Evolutionary conservation across 1,140 invertebrate genomes (phyloP).

Genomic region (Neodiprion pinetum): DNA sequence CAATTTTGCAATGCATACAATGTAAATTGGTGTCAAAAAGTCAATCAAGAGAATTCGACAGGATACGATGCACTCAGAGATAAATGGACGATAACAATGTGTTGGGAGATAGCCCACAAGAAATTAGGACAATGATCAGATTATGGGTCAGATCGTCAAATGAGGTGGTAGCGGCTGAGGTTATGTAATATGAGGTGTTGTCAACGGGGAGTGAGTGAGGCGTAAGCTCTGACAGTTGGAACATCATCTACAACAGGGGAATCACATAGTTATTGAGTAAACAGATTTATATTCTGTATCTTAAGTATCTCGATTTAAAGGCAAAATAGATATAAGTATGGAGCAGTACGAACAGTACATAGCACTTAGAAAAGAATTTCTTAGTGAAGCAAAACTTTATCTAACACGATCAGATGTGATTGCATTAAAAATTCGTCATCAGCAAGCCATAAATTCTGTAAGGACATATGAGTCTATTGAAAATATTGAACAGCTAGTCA

Average conservation of each 20-base stretch:
- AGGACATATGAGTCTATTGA: slow-evolving; percentile 35
- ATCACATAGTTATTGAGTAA: background rate
- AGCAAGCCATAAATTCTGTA: slow-evolving; percentile 15
- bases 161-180: background rate
- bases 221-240: background rate
- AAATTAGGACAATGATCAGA: too few species aligned
- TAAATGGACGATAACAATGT: too few species aligned
- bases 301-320: background rate
- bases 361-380: background rate
- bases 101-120: too few species aligned
- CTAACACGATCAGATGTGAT: background rate
- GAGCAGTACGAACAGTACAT: slow-evolving; percentile 8
- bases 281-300: background rate
- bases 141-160: too few species aligned
- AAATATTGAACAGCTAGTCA: slow-evolving; percentile 40
- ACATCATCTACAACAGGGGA: background rate
- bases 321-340: slow-evolving; percentile 8
- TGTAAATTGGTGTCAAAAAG: too few species aligned
- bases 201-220: background rate
- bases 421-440: background rate
- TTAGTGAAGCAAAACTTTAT: background rate
- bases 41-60: too few species aligned
- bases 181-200: background rate
- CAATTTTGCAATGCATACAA: too few species aligned
- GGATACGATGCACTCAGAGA: too few species aligned